Evolutionary conservation across 1,140 invertebrate species (phyloP).

Genomic region (Ericerus pela): DNA sequence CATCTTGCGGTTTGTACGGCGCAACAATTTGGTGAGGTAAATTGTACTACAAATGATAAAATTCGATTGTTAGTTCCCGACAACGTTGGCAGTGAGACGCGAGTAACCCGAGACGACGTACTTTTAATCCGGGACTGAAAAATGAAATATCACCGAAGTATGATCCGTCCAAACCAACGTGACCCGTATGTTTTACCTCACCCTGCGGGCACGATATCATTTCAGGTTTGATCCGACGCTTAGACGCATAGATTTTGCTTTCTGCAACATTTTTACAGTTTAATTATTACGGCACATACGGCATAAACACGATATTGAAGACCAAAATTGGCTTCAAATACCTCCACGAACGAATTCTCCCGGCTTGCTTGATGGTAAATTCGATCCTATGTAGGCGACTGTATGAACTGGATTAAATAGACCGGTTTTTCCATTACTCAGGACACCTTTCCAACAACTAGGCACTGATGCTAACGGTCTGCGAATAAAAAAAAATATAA

Average conservation of each 20-base stretch:
- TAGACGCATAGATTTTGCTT: slow-evolving; percentile 41
- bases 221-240: slow-evolving; percentile 58
- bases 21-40: slow-evolving; percentile 72
- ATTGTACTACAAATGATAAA: slow-evolving; percentile 40
- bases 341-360: slow-evolving; percentile 43
- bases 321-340: slow-evolving; percentile 22
- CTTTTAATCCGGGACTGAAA: slow-evolving; percentile 39
- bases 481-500: too few relatives aligned
- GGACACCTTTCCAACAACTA: slow-evolving; percentile 66
- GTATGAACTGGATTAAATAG: slow-evolving; percentile 80
- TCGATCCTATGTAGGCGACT: slow-evolving; percentile 69
- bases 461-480: slow-evolving; percentile 5
- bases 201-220: slow-evolving; percentile 96
- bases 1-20: slow-evolving; percentile 73
- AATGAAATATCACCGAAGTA: slow-evolving; percentile 92
- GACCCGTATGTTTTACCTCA: slow-evolving; percentile 91
- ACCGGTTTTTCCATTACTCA: slow-evolving; percentile 70
- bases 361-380: slow-evolving; percentile 50
- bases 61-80: not conserved
- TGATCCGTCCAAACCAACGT: slow-evolving; percentile 90
- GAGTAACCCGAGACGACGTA: slow-evolving; percentile 25
- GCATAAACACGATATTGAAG: too few relatives aligned
- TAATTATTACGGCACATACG: too few relatives aligned
- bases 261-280: too few relatives aligned
- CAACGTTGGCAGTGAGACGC: not conserved